These are phyloP conservation scores for Dascillus cervinus DNA, from an alignment of 2,888 invertebrate genomes.

Conservation along the genomic window DNA sequence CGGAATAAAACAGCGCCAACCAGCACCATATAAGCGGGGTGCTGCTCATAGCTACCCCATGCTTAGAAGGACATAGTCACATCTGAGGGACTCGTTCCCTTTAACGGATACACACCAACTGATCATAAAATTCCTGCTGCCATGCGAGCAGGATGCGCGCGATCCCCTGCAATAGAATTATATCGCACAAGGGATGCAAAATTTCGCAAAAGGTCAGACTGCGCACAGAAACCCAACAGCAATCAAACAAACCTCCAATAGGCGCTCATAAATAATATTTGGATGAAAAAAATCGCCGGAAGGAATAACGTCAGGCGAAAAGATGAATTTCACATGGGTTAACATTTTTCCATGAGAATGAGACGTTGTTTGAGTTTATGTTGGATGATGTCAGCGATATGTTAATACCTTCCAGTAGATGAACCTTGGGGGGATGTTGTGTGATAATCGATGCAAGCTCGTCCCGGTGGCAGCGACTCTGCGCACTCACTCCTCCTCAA, in stretches of 20 bases:
- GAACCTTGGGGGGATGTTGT: too few relatives aligned
- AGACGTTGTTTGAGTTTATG: slow-evolving; percentile 5
- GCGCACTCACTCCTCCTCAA: slow-evolving; percentile 19
- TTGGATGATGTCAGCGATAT: too few relatives aligned
- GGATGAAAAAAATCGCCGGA: neutral
- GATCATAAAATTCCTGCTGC: slow-evolving; percentile 27
- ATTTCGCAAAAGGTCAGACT: too few relatives aligned
- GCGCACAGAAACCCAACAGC: too few relatives aligned
- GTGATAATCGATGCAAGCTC: slow-evolving; percentile 15
- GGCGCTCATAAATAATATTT: too few relatives aligned
- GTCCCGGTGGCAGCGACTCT: slow-evolving; percentile 13
- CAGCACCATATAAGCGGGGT: slow-evolving; percentile 32
- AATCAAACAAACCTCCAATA: too few relatives aligned
- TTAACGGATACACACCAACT: slow-evolving; percentile 33
- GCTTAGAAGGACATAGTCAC: slow-evolving; percentile 27
- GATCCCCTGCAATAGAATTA: slow-evolving; percentile 21
- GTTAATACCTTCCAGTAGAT: too few relatives aligned
- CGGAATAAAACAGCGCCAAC: slow-evolving; percentile 28
- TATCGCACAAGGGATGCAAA: too few relatives aligned
- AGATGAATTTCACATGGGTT: neutral
- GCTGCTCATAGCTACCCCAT: slow-evolving; percentile 32
- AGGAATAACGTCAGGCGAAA: neutral
- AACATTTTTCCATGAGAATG: slow-evolving; percentile 2
- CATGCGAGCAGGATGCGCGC: slow-evolving; percentile 34
- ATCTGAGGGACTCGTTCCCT: slow-evolving; percentile 26